Conservation (phyloP, 2,797 vertebrate species). For the Cyprinella venusta region DNA sequence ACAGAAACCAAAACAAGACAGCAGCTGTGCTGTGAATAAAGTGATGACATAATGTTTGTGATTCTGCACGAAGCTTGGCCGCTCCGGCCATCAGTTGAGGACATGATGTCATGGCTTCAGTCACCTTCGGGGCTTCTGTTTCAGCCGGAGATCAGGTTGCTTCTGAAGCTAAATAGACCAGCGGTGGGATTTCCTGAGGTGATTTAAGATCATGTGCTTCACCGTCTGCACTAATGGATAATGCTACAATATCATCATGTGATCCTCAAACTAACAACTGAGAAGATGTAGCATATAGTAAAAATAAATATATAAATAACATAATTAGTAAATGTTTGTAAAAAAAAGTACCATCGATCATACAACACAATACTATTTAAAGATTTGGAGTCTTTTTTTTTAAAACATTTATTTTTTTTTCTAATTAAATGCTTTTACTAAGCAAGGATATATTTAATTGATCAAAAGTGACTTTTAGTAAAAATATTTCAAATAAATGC, state of each 20-base stretch:
- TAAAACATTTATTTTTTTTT: too few relatives aligned
- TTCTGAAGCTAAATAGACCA: slow-evolving; percentile 67
- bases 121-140: slow-evolving; percentile 53
- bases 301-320: background rate
- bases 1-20: slow-evolving; percentile 62
- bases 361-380: background rate
- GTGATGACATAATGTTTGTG: slow-evolving; percentile 72
- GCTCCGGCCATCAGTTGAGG: slow-evolving; percentile 65
- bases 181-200: slow-evolving; percentile 60
- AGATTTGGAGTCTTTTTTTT: too few relatives aligned
- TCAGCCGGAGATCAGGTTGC: slow-evolving; percentile 66
- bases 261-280: background rate
- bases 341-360: background rate
- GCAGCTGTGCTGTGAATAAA: slow-evolving; percentile 65
- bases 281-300: background rate
- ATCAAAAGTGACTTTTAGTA: background rate
- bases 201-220: slow-evolving; percentile 58
- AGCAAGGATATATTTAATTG: background rate
- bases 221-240: slow-evolving; percentile 31
- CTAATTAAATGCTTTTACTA: too few relatives aligned
- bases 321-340: background rate
- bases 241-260: slow-evolving; percentile 22
- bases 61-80: slow-evolving; percentile 51
- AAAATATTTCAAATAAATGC: too few relatives aligned
- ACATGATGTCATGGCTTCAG: slow-evolving; percentile 72